Evolutionary conservation across 2,113 vertebrate species (phyloP).

Genomic region (Salvelinus namaycush): DNA sequence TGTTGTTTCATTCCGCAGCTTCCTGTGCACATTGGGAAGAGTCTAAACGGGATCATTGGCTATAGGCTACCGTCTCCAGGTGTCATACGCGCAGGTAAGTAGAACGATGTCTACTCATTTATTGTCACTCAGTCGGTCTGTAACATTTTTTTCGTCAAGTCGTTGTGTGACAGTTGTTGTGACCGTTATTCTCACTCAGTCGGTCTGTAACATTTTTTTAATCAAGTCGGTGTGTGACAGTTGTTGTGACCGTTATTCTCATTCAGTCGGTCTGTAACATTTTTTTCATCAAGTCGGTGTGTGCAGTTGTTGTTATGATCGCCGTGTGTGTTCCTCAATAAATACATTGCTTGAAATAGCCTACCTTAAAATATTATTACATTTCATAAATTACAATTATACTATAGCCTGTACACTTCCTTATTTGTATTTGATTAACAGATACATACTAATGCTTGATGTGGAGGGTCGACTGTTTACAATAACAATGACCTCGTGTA

Average conservation of each 20-base stretch:
- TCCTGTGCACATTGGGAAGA: too few species aligned
- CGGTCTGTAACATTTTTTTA: not conserved
- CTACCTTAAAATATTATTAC: not conserved
- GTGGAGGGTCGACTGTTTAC: constrained; percentile 60
- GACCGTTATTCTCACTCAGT: too few species aligned
- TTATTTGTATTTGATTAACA: not conserved
- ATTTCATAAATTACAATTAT: not conserved
- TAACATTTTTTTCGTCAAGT: too few species aligned
- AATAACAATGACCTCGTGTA: constrained; percentile 55
- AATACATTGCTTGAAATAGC: not conserved
- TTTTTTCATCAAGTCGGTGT: not conserved
- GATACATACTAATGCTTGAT: not conserved
- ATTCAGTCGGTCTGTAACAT: too few species aligned
- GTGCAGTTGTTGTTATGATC: not conserved
- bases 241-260: too few species aligned
- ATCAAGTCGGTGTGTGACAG: not conserved
- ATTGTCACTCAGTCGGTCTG: not conserved
- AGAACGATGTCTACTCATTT: not conserved
- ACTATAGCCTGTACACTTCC: not conserved
- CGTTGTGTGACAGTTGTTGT: too few species aligned
- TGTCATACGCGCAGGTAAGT: not conserved
- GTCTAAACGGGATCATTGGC: too few species aligned
- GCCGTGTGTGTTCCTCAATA: not conserved
- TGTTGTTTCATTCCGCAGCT: not conserved
- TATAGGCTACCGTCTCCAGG: not conserved